Evolutionary conservation across 2,797 vertebrate genomes (phyloP).

Genomic region (Momotus momota): DNA sequence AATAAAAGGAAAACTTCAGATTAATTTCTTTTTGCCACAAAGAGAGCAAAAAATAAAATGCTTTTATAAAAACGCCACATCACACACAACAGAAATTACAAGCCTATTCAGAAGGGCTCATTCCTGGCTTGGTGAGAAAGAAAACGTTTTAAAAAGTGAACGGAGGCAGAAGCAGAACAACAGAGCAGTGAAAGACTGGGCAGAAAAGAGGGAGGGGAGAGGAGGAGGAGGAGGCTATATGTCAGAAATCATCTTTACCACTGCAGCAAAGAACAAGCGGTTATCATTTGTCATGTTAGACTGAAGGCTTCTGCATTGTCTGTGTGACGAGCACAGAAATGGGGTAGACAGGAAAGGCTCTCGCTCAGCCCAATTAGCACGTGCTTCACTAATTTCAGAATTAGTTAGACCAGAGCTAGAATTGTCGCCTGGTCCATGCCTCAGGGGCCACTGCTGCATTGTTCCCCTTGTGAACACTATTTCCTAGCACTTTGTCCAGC

Average conservation of each 20-base stretch:
- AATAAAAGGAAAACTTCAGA: background rate
- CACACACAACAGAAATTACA: too few species aligned
- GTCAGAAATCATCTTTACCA: background rate
- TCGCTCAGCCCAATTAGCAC: background rate
- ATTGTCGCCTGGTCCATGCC: background rate
- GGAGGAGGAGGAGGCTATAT: background rate
- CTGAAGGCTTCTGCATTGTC: background rate
- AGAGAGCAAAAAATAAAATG: background rate
- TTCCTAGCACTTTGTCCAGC: slow-evolving; percentile 35
- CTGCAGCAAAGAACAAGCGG: background rate
- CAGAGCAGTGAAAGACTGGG: background rate
- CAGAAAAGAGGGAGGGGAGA: background rate
- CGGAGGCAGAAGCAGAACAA: background rate
- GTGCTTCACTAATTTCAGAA: background rate
- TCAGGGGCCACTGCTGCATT: background rate
- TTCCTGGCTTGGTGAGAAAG: background rate
- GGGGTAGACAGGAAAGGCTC: background rate
- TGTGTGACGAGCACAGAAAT: background rate
- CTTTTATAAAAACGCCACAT: background rate
- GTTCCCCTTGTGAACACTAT: slow-evolving; percentile 17
- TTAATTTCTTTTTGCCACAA: background rate
- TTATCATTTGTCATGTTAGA: background rate
- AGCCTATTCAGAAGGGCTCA: background rate
- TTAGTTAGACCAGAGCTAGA: slow-evolving; percentile 8
- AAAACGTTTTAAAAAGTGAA: background rate